Evolutionary conservation across 2,113 vertebrate genomes (phyloP), one percentile per base, ranked within the genome.

Genomic region (Gavialis gangeticus): DNA sequence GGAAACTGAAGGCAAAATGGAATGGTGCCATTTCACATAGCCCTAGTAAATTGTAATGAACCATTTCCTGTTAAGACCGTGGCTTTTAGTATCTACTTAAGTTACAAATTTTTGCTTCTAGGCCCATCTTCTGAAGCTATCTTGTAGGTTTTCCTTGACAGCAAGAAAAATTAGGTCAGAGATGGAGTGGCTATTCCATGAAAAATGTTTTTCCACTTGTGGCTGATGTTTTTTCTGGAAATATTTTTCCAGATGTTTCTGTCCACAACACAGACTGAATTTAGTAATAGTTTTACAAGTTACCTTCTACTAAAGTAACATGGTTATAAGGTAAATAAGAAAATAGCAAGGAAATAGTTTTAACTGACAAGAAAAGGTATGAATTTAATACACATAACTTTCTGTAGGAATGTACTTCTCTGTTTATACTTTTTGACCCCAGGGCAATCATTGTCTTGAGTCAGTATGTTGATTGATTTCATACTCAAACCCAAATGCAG

Each of bases 401-500:
- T 37, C 19, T 13, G 22, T 27, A 84, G 8, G 22, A 73, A 55
- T 10, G 5, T 62, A 13, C 24, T 78, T 84, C 75, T 12, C 19
- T 75, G 3, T 37, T 87, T 46, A 13, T 0, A 0, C 75, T 22
- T 21, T 11, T 73, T 75, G 27, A 28, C 59, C 66, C 83, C 37
- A 24, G n/a, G 24, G 27, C 30, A 84, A 28, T 28, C 27, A 30
- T 24, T 78, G 13, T 27, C 78, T 62, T 69, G 14, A 27, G 27
- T 63, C 80, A 59, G 1, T n/a, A 22, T 0, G 1, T 16, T 66
- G 15, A n/a, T 46, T 12, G 64, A 54, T 21, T 71, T 19, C 25
- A 83, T 58, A 66, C 8, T 58, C 84, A 77, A 82, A 30, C 10
- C 24, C 69, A 79, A 55, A 75, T 28, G 59, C 24, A 34, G 21